phyloP scores from a whole-genome alignment of 2,888 invertebrate genomes.

The Brassicogethes aeneus region DNA sequence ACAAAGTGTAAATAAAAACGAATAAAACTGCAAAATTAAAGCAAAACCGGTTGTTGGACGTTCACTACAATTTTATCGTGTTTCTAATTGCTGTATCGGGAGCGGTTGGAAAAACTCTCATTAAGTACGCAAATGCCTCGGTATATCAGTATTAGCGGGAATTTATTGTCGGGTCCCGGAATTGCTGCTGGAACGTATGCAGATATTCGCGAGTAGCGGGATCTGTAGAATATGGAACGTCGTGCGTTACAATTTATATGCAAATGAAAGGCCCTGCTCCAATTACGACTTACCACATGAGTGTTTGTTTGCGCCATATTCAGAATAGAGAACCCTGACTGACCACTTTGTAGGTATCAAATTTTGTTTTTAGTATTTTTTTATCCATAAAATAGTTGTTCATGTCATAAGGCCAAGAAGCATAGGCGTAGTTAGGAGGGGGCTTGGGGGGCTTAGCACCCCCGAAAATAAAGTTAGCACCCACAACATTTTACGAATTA shows the following conservation, averaged over 20 bases:
- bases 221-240: background rate
- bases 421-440: no score
- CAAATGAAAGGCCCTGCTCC: conserved; percentile 26
- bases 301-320: no score
- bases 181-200: conserved; percentile 13
- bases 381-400: no score
- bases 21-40: no score
- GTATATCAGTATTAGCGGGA: conserved; percentile 2
- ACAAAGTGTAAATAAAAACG: no score
- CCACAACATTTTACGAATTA: no score
- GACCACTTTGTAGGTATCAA: background rate
- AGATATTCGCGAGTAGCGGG: conserved; percentile 13
- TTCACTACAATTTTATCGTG: no score
- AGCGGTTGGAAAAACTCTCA: background rate
- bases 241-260: conserved; percentile 28
- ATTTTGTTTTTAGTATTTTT: no score
- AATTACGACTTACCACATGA: conserved; percentile 19
- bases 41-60: no score
- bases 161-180: conserved; percentile 11
- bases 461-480: no score
- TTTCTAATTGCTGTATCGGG: background rate
- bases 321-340: background rate
- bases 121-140: conserved; percentile 1
- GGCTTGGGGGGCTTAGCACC: no score
- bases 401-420: no score